Evolutionary conservation across 2,888 invertebrate genomes (phyloP).

Genomic region (Argynnis bischoffii): DNA sequence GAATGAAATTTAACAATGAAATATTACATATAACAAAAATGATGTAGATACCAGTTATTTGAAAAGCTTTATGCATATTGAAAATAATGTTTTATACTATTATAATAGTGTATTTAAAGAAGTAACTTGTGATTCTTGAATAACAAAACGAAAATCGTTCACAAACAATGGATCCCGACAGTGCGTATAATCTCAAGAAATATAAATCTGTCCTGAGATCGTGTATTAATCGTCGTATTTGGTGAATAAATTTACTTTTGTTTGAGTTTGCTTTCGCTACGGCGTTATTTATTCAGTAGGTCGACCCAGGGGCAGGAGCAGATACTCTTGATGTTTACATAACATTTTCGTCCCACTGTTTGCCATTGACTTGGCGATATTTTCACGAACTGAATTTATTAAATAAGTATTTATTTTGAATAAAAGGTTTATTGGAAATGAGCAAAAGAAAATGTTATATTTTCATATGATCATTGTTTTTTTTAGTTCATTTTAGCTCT

Average conservation of each 20-base stretch:
- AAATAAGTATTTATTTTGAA: conserved; percentile 47
- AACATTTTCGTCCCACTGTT: conserved; percentile 69
- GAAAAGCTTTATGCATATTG: neutral
- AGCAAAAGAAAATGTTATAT: conserved; percentile 11
- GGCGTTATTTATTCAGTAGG: conserved; percentile 77
- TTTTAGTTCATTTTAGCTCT: neutral
- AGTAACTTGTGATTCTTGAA: conserved; percentile 16
- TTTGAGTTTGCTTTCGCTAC: conserved; percentile 77
- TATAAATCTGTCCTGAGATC: conserved; percentile 75
- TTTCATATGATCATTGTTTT: neutral
- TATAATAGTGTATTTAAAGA: neutral
- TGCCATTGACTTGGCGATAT: conserved; percentile 62
- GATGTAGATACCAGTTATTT: neutral
- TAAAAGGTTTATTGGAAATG: conserved; percentile 38
- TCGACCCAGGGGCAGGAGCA: conserved; percentile 68
- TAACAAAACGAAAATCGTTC: conserved; percentile 35
- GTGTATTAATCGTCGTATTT: conserved; percentile 80
- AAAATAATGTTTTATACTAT: neutral
- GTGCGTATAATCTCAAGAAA: conserved; percentile 43
- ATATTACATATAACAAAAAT: neutral
- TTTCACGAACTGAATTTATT: conserved; percentile 68
- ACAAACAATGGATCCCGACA: conserved; percentile 30
- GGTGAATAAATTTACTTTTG: conserved; percentile 81
- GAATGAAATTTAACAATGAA: no score
- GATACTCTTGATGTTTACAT: conserved; percentile 72